Evolutionary conservation across 1,140 invertebrate genomes (phyloP).

Genomic region (Procambarus clarkii): DNA sequence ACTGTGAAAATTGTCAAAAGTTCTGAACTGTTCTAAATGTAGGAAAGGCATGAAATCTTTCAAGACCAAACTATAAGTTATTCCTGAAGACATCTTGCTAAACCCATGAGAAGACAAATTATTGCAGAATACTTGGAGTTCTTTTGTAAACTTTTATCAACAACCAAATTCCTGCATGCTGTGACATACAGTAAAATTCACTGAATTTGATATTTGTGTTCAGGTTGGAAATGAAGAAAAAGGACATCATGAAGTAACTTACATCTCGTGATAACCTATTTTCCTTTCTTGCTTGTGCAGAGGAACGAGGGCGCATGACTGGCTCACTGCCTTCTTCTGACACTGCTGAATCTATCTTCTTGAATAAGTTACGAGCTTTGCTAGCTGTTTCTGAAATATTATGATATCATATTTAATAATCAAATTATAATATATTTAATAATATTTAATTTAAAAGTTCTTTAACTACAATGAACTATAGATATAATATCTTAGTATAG

Average conservation of each 20-base stretch:
- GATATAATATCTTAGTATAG: too few relatives aligned
- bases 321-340: slow-evolving; percentile 22
- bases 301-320: slow-evolving; percentile 4
- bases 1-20: too few relatives aligned
- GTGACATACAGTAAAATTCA: neutral
- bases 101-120: neutral
- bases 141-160: neutral
- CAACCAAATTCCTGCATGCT: neutral
- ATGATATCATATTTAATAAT: neutral
- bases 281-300: slow-evolving; percentile 43
- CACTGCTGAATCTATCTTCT: slow-evolving; percentile 85
- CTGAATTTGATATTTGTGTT: neutral
- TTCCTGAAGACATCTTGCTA: neutral
- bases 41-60: too few relatives aligned
- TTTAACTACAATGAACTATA: too few relatives aligned
- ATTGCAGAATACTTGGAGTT: neutral
- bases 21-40: too few relatives aligned
- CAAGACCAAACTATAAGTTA: too few relatives aligned
- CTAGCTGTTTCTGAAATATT: slow-evolving; percentile 84
- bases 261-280: slow-evolving; percentile 61
- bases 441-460: too few relatives aligned
- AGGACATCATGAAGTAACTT: slow-evolving; percentile 4
- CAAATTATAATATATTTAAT: neutral
- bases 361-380: slow-evolving; percentile 89
- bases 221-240: neutral